These are phyloP conservation scores for Colossoma macropomum DNA, from an alignment of 2,113 vertebrate species.

Conservation along the genomic window DNA sequence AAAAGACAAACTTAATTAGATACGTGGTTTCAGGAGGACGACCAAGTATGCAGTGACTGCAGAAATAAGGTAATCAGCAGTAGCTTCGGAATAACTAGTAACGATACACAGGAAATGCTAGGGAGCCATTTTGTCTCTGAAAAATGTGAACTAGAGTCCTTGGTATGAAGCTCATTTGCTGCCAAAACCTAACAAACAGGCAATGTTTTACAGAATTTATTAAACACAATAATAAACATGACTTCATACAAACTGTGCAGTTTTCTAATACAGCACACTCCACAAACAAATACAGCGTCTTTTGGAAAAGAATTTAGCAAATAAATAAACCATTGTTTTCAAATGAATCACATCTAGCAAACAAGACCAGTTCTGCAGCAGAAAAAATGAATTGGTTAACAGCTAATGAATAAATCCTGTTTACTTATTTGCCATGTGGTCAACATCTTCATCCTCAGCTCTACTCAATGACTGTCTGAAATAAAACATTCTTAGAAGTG, in stretches of 20 bases:
- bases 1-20: slow-evolving; percentile 24
- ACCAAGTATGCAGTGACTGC: slow-evolving; percentile 25
- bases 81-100: not conserved
- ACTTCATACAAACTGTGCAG: not conserved
- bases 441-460: not conserved
- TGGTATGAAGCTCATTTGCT: not conserved
- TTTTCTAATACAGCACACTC: too few relatives aligned
- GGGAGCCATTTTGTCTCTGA: not conserved
- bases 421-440: not conserved
- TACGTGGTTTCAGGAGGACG: slow-evolving; percentile 31
- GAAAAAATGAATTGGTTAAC: too few relatives aligned
- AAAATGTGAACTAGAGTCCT: not conserved
- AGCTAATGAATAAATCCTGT: not conserved
- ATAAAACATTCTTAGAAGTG: not conserved
- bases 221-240: not conserved
- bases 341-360: not conserved
- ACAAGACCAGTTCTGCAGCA: too few relatives aligned
- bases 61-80: slow-evolving; percentile 20
- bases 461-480: not conserved
- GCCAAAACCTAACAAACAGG: not conserved
- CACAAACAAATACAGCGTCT: not conserved
- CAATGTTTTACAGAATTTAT: not conserved
- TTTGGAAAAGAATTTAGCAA: not conserved
- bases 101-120: not conserved
- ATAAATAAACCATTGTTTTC: not conserved